Base-by-base conservation (phyloP, 2,797 vertebrate genomes). In the Pseudochirops corinnae region DNA sequence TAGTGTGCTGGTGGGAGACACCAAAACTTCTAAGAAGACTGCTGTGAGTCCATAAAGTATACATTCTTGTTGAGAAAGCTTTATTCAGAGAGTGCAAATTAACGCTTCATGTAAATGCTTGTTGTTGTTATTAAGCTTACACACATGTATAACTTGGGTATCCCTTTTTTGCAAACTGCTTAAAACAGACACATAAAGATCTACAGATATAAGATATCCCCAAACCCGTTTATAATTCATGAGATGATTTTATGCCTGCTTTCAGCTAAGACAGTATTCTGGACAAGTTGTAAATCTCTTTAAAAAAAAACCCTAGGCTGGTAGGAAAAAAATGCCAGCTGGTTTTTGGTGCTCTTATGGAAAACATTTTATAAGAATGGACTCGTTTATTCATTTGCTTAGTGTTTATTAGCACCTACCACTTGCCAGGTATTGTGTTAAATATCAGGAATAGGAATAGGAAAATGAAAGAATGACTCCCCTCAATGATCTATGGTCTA, bases 51-150 rank as follows among this genome's bases (percentile, higher is more conserved):
- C 24, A 90, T 91, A 90, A 93, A 93, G 95, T 52, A 82, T 82
- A 39, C 21, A 46, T 46, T 82, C 74, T 82, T 82, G 74, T 46
- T 31, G 58, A 74, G 58, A 96, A 93, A n/a, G 31, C 58, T 95
- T 94, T 94, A 62, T 67, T 94, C 93, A 93, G 93, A 91, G 90
- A 90, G 33, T 58, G 46, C 92, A 95, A 96, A 96, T 93, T 56
- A 93, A 92, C 10, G 29, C 26, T 60, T 52, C 26, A 55, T 21
- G 91, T 92, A 67, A 60, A 94, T 56, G 46, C 90, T 95, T 96
- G 58, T 74, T 91, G 74, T 91, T 92, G 94, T 9, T 82, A 46
- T 82, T 24, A 33, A 10, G 13, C 29, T 29, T 12, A 13, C 39
- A 13, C 9, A 33, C 0, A 2, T 55, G 13, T 62, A 33, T 93